These are phyloP conservation scores for Alouatta palliata DNA, from an alignment of 2,113 vertebrate genomes.

Conservation along the genomic window DNA sequence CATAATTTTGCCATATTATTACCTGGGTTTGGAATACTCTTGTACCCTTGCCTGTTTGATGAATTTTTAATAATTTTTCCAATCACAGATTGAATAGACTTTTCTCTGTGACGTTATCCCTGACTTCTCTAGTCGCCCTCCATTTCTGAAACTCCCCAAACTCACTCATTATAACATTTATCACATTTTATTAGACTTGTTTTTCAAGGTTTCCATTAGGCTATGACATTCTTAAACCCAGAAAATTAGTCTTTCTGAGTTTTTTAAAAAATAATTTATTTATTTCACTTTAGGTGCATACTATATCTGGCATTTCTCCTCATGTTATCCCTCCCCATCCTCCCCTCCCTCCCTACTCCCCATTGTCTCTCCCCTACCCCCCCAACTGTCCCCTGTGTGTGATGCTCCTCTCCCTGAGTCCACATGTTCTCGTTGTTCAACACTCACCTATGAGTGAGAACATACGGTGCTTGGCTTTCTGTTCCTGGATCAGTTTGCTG, in stretches of 20 bases:
- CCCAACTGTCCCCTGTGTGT: no score
- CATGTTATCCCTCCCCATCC: no score
- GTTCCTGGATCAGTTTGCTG: no score
- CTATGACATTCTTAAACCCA: background rate
- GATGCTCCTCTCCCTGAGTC: no score
- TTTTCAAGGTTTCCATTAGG: background rate
- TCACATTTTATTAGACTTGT: background rate
- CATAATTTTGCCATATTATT: background rate
- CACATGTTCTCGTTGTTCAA: no score
- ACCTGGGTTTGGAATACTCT: background rate
- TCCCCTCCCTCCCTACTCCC: no score
- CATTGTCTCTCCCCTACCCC: no score
- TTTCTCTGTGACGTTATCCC: background rate
- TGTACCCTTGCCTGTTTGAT: background rate
- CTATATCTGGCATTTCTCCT: no score
- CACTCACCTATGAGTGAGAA: no score
- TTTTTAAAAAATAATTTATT: no score
- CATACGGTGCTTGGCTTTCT: no score
- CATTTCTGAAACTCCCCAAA: background rate
- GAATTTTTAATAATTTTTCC: background rate
- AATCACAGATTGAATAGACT: background rate
- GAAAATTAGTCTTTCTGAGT: background rate
- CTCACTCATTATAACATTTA: background rate
- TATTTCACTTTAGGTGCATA: no score
- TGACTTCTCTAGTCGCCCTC: background rate